Evolutionary conservation across 2,113 vertebrate species (phyloP), one percentile per base, ranked within the genome.

Genomic region (Xiphophorus maculatus): DNA sequence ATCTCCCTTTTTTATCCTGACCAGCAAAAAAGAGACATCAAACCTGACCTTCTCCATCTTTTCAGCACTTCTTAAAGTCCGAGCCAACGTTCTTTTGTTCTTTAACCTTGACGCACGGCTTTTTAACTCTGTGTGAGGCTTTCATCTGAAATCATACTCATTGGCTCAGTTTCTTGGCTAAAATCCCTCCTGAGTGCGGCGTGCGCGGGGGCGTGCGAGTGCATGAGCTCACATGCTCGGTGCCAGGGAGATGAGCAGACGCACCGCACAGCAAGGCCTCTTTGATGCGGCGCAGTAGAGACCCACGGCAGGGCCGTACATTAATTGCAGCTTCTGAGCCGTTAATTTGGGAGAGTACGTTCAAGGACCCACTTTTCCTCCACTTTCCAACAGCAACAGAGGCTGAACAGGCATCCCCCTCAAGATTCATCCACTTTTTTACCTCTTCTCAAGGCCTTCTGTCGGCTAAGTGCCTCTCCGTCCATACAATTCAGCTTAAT

Each of bases 261-360:
- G 77, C 84, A 86, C 79, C 11, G 77, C 90, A 78, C 90, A 91
- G 92, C 83, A 77, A 80, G 91, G 80, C 70, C 89, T 69, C 90
- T 87, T 92, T 87, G 87, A 89, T 91, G 89, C 77, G 1, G 58
- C 86, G 37, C 77, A 76, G 81, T 73, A 87, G 87, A 85, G 87
- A 85, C 77, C 81, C 75, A 78, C 79, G 81, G 85, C 0, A 27
- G 87, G 79, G 81, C 89, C 86, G 86, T 89, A 89, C 89, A 89
- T 89, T 88, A 92, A 92, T 89, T 91, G 89, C 86, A 81, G 89
- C 88, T 89, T 86, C 83, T 70, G 84, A 91, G 84, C 80, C 76
- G 69, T 86, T 89, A 76, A 90, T 92, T 91, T 91, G 80, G 75
- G 63, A 64, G 64, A 85, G 80, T 79, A 73, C 44, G 11, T 86